A percentile compares a stretch with the other conserved stretches of the same genome.
Evolutionary conservation across 2,888 invertebrate genomes (phyloP).

Genomic region (Blastobasis lacticolella): DNA sequence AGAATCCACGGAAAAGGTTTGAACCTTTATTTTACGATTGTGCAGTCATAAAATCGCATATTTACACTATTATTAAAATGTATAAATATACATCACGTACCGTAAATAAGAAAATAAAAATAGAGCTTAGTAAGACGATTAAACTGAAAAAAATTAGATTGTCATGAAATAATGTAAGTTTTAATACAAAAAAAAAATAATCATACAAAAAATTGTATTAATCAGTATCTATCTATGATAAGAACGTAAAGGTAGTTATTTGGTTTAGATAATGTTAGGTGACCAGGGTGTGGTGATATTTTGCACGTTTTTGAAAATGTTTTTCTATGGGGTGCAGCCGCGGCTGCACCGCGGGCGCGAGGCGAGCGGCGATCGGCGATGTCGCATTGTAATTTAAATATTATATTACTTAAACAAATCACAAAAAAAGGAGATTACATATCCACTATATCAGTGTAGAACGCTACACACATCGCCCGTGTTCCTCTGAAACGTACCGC

Average conservation of each 20-base stretch:
- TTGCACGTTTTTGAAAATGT: constrained; percentile 74
- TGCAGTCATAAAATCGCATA: constrained; percentile 60
- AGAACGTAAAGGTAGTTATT: constrained; percentile 65
- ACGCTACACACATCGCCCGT: constrained; percentile 52
- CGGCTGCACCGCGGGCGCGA: constrained; percentile 30
- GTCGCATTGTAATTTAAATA: constrained; percentile 57
- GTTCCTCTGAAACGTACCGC: constrained; percentile 14
- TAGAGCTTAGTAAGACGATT: constrained; percentile 72
- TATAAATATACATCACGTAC: constrained; percentile 69
- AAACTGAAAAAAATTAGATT: constrained; percentile 59
- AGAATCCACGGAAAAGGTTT: constrained; percentile 34
- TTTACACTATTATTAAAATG: constrained; percentile 69
- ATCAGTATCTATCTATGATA: constrained; percentile 57
- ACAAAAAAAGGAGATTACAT: constrained; percentile 63
- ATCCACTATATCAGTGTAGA: constrained; percentile 57
- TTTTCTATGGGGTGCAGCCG: constrained; percentile 65
- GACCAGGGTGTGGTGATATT: constrained; percentile 75
- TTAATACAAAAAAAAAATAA: constrained; percentile 55
- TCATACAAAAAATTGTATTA: constrained; percentile 59
- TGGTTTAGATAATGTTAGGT: constrained; percentile 71
- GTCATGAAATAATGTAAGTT: constrained; percentile 56
- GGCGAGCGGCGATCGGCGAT: constrained; percentile 50
- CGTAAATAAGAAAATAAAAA: constrained; percentile 58
- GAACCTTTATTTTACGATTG: constrained; percentile 47
- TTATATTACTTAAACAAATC: constrained; percentile 30